A percentile compares a stretch with the other conserved stretches of the same genome.
Conservation (phyloP, 2,113 vertebrate genomes). For the Sisor rabdophorus region DNA sequence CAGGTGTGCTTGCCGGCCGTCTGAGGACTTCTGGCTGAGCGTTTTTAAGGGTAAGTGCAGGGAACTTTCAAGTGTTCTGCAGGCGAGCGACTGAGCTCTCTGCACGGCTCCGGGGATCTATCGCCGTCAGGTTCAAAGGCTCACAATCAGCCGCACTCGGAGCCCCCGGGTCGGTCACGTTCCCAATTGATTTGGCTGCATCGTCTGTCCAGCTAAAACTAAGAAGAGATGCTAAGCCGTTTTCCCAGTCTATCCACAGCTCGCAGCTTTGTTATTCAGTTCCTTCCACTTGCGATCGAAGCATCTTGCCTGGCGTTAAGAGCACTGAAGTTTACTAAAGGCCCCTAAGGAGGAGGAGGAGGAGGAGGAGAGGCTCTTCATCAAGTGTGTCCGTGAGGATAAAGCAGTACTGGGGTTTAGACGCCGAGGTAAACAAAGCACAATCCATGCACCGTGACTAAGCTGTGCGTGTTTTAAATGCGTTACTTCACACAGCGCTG, state of each 20-base stretch:
- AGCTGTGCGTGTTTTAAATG: conserved; percentile 18
- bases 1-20: conserved; percentile 42
- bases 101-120: conserved; percentile 41
- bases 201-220: conserved; percentile 43
- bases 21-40: conserved; percentile 50
- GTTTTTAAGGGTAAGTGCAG: conserved; percentile 68
- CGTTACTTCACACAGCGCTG: conserved; percentile 8
- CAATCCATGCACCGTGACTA: not conserved
- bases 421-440: conserved; percentile 10
- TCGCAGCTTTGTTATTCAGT: conserved; percentile 39
- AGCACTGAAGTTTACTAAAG: conserved; percentile 39
- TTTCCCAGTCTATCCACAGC: conserved; percentile 27
- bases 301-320: conserved; percentile 36
- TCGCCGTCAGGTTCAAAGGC: conserved; percentile 65
- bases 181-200: conserved; percentile 65
- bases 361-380: conserved; percentile 27
- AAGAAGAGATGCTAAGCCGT: conserved; percentile 21
- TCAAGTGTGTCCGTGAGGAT: conserved; percentile 13
- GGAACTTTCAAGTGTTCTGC: conserved; percentile 65
- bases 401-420: not conserved
- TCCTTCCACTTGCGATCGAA: conserved; percentile 42
- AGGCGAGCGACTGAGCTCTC: conserved; percentile 38
- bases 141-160: conserved; percentile 53
- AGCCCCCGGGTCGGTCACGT: conserved; percentile 57
- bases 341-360: conserved; percentile 22